Base-by-base conservation (phyloP, 1,140 invertebrate species). In the Ceratina japonica region DNA sequence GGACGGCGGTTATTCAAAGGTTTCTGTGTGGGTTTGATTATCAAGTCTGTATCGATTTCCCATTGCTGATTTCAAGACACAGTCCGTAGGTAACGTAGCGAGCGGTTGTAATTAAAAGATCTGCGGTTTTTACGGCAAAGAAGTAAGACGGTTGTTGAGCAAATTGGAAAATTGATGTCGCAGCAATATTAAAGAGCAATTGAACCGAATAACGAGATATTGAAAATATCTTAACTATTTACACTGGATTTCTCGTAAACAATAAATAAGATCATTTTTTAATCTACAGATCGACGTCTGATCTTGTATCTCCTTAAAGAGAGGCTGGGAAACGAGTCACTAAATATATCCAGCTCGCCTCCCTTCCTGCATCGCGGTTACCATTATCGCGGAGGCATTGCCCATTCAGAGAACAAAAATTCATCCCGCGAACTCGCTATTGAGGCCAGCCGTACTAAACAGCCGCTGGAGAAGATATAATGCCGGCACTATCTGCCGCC, bases 71-170 rank as follows among this genome's bases (percentile, higher is more conserved):
- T 76, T 61, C 20, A 51, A 52, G n/a, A 13, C 37, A 5, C 13
- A 58, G 24, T 51, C 51, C 52, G 16, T 59, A 27, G 62, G 63
- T 12, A 37, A 52, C 59, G 82, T 52, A 51, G 68, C 63, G 63
- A 64, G 62, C 70, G 49, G 83, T 87, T 89, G 86, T 89, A 90
- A 91, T 91, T 90, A 90, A 90, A 90, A 89, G 20, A 87, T 89
- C 88, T 85, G 89, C 86, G 89, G 82, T 62, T 31, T 68, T 2
- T 16, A 8, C 16, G 18, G 5, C 12, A 4, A 59, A 59, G 15
- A 27, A 61, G 58, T 16, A 8, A 20, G 61, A 31, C 8, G 18
- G 20, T 44, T 27, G 24, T 62, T 24, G 12, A 44, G 37, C 37
- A 44, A 44, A 44, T 10, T 10, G 37, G 37, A 44, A 44, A 44